Base-by-base conservation (phyloP, 2,797 vertebrate species). In the Acomys russatus region DNA sequence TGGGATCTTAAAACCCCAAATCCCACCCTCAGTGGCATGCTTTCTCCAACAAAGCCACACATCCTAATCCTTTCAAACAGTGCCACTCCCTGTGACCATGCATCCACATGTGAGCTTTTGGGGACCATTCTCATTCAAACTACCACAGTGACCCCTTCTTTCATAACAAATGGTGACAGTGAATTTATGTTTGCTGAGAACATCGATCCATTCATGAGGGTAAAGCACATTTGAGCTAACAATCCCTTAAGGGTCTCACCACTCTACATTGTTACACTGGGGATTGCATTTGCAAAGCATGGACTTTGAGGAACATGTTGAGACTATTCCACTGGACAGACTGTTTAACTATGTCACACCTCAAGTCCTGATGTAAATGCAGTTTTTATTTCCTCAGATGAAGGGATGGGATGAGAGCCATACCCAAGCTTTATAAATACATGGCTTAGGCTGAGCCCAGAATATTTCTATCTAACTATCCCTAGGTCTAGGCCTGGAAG, bases 321-420 rank as follows among this genome's bases (percentile, higher is more conserved):
- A 92, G 38, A 17, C 49, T 25, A 33, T 56, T 73, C 25, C 86
- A 44, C 95, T 88, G 93, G 92, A 83, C 83, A 97, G 95, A 92
- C 97, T 92, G 91, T 59, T 96, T 96, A 90, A 97, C 44, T 10
- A 10, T 73, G 94, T 71, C 33, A 56, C 0, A 97, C 97, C 97
- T 98, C 98, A 86, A 95, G 97, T 98, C 98, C 82, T 44, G 44
- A 44, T 44, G 44, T 44, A 44, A 44, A 44, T 44, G 44, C 44
- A 44, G 44, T 44, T 44, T 44, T 44, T 44, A 44, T 44, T 44
- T 44, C 44, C 44, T 44, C 44, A 44, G 44, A 44, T 44, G 44
- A 44, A 44, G 44, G 44, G 44, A n/a, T n/a, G n/a, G n/a, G n/a
- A 44, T 44, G 44, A 44, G 44, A 44, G 44, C 44, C 44, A 44